Percentiles rank a stretch among this genome's conserved stretches.
phyloP scores from a whole-genome alignment of 2,113 vertebrate genomes.

The Campylomormyrus tamandua region DNA sequence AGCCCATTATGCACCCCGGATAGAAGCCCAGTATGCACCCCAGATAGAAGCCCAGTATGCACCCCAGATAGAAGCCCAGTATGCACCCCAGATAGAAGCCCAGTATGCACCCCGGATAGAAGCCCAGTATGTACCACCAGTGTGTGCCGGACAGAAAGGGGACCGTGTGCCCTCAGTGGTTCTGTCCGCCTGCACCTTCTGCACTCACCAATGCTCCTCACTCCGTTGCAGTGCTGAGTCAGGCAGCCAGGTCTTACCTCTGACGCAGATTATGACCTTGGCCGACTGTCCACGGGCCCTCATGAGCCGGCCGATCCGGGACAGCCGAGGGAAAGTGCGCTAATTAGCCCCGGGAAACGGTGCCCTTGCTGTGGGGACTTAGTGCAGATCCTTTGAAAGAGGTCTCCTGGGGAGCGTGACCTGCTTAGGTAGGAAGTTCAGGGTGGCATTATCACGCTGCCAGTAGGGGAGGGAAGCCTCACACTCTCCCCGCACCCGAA shows the following conservation, averaged over 20 bases:
- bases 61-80: constrained; percentile 42
- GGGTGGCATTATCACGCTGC: constrained; percentile 47
- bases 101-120: constrained; percentile 27
- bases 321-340: constrained; percentile 57
- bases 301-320: constrained; percentile 57
- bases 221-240: constrained; percentile 66
- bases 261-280: constrained; percentile 63
- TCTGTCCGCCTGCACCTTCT: constrained; percentile 38
- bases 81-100: constrained; percentile 36
- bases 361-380: constrained; percentile 61
- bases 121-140: constrained; percentile 46
- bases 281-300: constrained; percentile 46
- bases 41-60: constrained; percentile 30
- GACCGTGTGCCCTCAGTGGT: constrained; percentile 58
- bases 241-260: constrained; percentile 61
- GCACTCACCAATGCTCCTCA: constrained; percentile 22
- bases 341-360: constrained; percentile 64
- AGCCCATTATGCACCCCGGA: constrained; percentile 39
- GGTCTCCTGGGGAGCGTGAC: constrained; percentile 51
- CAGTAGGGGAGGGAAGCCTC: constrained; percentile 36
- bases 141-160: constrained; percentile 50
- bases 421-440: constrained; percentile 53
- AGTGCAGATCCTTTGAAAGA: constrained; percentile 44
- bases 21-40: no score
- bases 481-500: neutral